A percentile compares a stretch with the other conserved stretches of the same genome.
Evolutionary conservation across 1,140 invertebrate genomes (phyloP).

Genomic region (Atopsyche davidsoni): DNA sequence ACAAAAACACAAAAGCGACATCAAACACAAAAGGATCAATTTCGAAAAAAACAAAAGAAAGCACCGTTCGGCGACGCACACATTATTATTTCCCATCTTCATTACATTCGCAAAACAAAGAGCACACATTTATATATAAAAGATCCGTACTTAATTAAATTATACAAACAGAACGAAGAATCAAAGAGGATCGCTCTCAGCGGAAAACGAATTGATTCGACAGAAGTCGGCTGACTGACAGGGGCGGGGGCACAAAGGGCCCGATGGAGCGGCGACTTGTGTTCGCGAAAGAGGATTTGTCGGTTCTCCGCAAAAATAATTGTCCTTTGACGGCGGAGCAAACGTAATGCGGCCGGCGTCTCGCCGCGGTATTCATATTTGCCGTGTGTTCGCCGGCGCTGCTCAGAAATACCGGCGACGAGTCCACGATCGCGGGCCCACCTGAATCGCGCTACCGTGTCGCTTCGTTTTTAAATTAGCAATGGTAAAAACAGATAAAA

Average conservation of each 20-base stretch:
- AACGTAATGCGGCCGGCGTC: neutral
- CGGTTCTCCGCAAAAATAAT: constrained; percentile 23
- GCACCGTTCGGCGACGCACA: neutral
- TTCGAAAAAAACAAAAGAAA: constrained; percentile 2
- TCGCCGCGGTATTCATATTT: neutral
- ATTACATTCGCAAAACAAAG: neutral
- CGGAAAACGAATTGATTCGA: constrained; percentile 6
- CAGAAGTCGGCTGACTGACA: neutral
- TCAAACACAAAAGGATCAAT: neutral
- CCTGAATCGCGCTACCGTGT: too few relatives aligned
- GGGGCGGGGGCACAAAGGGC: constrained; percentile 14
- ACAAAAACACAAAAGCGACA: constrained; percentile 2
- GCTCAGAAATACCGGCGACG: too few relatives aligned
- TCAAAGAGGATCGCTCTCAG: neutral
- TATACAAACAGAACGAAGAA: neutral
- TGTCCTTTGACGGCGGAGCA: constrained; percentile 25
- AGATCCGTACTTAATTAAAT: neutral
- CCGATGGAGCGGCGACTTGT: constrained; percentile 21
- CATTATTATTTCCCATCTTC: neutral
- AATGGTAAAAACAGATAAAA: too few relatives aligned
- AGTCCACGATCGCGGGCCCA: too few relatives aligned
- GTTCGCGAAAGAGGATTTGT: constrained; percentile 22
- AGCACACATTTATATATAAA: constrained; percentile 4
- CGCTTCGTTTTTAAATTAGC: too few relatives aligned
- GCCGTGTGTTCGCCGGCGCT: too few relatives aligned